phyloP scores from a whole-genome alignment of 1,140 invertebrate genomes.

The Rhyzopertha dominica region DNA sequence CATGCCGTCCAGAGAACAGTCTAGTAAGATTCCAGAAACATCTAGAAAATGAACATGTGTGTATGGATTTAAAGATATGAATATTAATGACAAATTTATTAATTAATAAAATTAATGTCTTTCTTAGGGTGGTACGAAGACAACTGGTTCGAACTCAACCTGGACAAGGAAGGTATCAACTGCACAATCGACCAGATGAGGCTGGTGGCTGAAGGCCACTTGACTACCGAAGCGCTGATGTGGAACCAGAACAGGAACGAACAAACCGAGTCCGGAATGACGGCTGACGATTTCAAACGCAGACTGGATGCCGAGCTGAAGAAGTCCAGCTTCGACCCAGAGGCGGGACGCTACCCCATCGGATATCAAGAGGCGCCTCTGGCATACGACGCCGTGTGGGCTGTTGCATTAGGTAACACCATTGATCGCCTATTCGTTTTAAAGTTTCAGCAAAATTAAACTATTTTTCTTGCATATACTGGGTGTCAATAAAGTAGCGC shows the following conservation, averaged over 20 bases:
- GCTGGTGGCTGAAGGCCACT: constrained; percentile 89
- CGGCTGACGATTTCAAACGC: constrained; percentile 67
- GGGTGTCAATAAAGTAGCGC: too few species aligned
- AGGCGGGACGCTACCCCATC: constrained; percentile 77
- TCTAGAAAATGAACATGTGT: too few species aligned
- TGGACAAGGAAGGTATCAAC: constrained; percentile 84
- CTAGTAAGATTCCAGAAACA: too few species aligned
- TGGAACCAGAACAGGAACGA: constrained; percentile 90
- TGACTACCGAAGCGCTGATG: constrained; percentile 98
- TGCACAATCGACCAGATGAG: constrained; percentile 92
- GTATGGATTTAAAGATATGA: too few species aligned
- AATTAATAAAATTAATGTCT: too few species aligned
- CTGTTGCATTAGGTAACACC: constrained; percentile 85
- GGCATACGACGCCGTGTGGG: constrained; percentile 99
- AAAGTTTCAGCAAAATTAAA: too few species aligned
- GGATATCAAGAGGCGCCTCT: constrained; percentile 97
- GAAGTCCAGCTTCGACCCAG: constrained; percentile 74
- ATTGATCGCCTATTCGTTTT: too few species aligned
- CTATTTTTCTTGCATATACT: too few species aligned
- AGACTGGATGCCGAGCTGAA: constrained; percentile 74
- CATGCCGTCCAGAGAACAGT: too few species aligned
- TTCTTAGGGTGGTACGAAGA: constrained; percentile 93
- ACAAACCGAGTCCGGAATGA: constrained; percentile 91
- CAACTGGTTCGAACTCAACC: constrained; percentile 92
- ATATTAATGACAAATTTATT: too few species aligned